phyloP scores from a whole-genome alignment of 2,797 vertebrate species.

The Fringilla coelebs region DNA sequence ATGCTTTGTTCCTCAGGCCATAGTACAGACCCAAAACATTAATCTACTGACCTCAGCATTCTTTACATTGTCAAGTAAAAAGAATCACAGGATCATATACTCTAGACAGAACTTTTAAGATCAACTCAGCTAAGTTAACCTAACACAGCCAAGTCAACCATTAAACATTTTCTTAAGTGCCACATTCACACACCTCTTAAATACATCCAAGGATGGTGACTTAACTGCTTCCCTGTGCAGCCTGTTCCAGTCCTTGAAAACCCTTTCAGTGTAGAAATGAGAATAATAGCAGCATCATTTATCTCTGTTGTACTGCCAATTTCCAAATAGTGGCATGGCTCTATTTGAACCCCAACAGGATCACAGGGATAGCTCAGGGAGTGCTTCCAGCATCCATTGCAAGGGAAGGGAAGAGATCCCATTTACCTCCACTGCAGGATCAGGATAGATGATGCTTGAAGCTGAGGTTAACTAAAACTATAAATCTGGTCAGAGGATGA shows the following conservation, averaged over 20 bases:
- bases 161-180: neutral
- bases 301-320: neutral
- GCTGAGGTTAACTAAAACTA: neutral
- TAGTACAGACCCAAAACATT: neutral
- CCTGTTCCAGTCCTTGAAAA: neutral
- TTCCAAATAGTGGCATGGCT: neutral
- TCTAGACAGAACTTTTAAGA: neutral
- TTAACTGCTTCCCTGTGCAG: neutral
- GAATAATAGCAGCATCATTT: neutral
- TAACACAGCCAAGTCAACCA: neutral
- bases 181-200: neutral
- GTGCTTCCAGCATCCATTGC: neutral
- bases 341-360: neutral
- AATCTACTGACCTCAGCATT: neutral
- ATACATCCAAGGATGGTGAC: neutral
- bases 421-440: neutral
- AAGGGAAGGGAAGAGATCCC: neutral
- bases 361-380: neutral
- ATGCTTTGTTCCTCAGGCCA: neutral
- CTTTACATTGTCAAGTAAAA: neutral
- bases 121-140: neutral
- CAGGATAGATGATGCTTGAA: neutral
- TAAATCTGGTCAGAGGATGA: slow-evolving; percentile 13
- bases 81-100: neutral
- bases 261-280: neutral